Evolutionary conservation across 2,888 invertebrate genomes (phyloP).

Genomic region (Fragum fragum): DNA sequence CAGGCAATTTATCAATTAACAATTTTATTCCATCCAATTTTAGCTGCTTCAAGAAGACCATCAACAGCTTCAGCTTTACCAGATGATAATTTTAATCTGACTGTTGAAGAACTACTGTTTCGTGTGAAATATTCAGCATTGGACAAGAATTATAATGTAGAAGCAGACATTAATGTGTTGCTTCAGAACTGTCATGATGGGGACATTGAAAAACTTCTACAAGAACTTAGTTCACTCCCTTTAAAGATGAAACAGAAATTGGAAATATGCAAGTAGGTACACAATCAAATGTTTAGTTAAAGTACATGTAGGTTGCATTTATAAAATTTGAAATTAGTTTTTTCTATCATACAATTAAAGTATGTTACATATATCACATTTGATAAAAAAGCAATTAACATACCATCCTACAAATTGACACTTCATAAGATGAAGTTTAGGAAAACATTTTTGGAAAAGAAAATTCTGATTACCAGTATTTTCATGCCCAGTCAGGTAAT

Average conservation of each 20-base stretch:
- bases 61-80: background rate
- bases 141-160: slow-evolving; percentile 61
- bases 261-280: slow-evolving; percentile 63
- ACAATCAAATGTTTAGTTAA: too few relatives aligned
- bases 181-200: slow-evolving; percentile 50
- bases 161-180: slow-evolving; percentile 45
- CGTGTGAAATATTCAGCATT: slow-evolving; percentile 47
- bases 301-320: too few relatives aligned
- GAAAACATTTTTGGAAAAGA: too few relatives aligned
- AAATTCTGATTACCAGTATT: too few relatives aligned
- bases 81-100: background rate
- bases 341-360: too few relatives aligned
- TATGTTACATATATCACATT: too few relatives aligned
- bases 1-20: background rate
- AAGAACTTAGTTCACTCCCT: slow-evolving; percentile 68
- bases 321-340: too few relatives aligned
- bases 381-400: too few relatives aligned
- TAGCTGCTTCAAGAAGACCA: background rate
- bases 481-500: too few relatives aligned
- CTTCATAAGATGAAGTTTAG: too few relatives aligned
- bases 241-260: slow-evolving; percentile 72
- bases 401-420: too few relatives aligned
- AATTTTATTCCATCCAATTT: too few relatives aligned
- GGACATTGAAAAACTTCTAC: slow-evolving; percentile 64
- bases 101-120: slow-evolving; percentile 51